A percentile compares a stretch with the other conserved stretches of the same genome.
Evolutionary conservation across 2,888 invertebrate species (phyloP).

Genomic region (Gryllus longicercus): DNA sequence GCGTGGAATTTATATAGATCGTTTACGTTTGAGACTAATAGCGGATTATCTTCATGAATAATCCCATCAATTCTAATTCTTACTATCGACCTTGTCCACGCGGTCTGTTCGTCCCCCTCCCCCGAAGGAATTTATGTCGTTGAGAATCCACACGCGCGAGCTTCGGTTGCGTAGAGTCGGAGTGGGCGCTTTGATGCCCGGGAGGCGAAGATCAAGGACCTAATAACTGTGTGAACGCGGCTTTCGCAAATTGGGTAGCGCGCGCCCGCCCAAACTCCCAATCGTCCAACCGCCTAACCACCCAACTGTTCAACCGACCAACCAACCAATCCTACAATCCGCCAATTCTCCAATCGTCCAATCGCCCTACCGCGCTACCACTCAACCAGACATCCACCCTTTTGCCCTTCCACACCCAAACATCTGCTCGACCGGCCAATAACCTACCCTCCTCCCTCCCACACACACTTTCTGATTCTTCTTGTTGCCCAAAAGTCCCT

Average conservation of each 20-base stretch:
- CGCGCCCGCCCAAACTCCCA: not conserved
- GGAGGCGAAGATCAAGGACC: not conserved
- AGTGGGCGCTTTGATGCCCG: not conserved
- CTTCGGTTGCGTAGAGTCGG: not conserved
- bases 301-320: too few species aligned
- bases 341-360: too few species aligned
- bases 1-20: slow-evolving; percentile 9
- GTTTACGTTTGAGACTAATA: slow-evolving; percentile 17
- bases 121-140: not conserved
- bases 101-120: not conserved
- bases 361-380: too few species aligned
- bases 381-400: too few species aligned
- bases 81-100: not conserved
- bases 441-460: too few species aligned
- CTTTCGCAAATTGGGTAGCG: not conserved
- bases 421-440: too few species aligned
- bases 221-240: not conserved
- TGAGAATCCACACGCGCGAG: not conserved
- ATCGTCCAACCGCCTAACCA: too few species aligned
- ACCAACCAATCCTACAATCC: too few species aligned
- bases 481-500: too few species aligned
- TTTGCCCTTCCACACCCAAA: too few species aligned
- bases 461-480: too few species aligned
- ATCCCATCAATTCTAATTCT: slow-evolving; percentile 17
- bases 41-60: slow-evolving; percentile 8